phyloP scores from a whole-genome alignment of 2,888 invertebrate species.

The Philopedon plagiatum region DNA sequence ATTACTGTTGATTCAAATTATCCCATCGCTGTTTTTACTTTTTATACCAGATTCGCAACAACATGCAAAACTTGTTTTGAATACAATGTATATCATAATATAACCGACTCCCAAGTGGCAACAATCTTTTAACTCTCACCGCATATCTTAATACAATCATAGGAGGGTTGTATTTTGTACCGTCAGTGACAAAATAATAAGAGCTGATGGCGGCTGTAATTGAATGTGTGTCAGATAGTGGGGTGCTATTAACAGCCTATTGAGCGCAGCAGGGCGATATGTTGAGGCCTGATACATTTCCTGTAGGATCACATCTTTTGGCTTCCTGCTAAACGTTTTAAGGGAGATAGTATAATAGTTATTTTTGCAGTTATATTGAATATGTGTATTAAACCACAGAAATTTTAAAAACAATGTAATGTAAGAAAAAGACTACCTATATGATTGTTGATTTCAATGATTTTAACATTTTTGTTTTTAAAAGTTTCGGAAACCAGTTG shows the following conservation, averaged over 20 bases:
- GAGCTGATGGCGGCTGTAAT: slow-evolving; percentile 39
- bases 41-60: too few species aligned
- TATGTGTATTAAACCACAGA: too few species aligned
- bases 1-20: too few species aligned
- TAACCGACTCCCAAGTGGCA: slow-evolving; percentile 7
- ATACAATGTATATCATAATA: neutral
- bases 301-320: slow-evolving; percentile 20
- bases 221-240: slow-evolving; percentile 55
- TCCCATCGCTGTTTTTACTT: too few species aligned
- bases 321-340: slow-evolving; percentile 23
- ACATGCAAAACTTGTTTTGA: too few species aligned
- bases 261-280: slow-evolving; percentile 49
- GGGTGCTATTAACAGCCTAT: slow-evolving; percentile 60
- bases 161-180: slow-evolving; percentile 42
- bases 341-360: neutral
- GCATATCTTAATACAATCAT: slow-evolving; percentile 49
- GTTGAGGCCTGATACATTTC: slow-evolving; percentile 41
- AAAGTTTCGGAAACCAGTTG: too few species aligned
- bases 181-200: slow-evolving; percentile 49
- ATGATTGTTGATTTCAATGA: too few species aligned
- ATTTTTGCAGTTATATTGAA: neutral
- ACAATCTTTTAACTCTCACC: slow-evolving; percentile 14
- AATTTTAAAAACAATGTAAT: too few species aligned
- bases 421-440: too few species aligned
- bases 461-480: too few species aligned